Conservation (phyloP, 1,140 invertebrate genomes). For the Telenomus remus region DNA sequence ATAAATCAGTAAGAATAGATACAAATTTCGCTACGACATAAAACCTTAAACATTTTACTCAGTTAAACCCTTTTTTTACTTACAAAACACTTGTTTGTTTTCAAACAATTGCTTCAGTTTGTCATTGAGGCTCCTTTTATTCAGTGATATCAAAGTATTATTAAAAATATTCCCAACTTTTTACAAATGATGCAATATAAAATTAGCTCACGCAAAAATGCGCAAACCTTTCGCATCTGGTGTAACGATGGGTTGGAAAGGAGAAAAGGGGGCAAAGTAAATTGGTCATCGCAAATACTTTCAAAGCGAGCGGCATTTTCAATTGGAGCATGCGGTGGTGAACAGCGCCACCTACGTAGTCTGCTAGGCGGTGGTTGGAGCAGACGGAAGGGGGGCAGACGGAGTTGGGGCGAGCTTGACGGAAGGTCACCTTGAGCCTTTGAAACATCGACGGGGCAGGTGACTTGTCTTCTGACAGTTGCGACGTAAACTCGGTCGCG, state of each 20-base stretch:
- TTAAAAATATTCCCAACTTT: too few species aligned
- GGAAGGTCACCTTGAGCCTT: conserved; percentile 49
- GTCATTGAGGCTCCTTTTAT: too few species aligned
- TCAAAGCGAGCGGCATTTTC: not conserved
- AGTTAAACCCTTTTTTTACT: too few species aligned
- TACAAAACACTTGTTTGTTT: too few species aligned
- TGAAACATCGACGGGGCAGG: conserved; percentile 32
- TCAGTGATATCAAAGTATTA: too few species aligned
- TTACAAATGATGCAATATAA: not conserved
- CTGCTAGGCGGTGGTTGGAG: conserved; percentile 7
- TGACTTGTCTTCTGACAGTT: conserved; percentile 46
- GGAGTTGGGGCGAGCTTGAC: conserved; percentile 20
- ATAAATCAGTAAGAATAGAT: too few species aligned
- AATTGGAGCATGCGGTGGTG: not conserved
- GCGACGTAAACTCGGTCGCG: conserved; percentile 25
- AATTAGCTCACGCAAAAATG: not conserved
- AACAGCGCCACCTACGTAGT: conserved; percentile 30
- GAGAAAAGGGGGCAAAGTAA: not conserved
- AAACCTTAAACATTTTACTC: too few species aligned
- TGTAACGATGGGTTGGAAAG: not conserved
- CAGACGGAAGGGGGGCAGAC: conserved; percentile 1
- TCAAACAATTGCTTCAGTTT: too few species aligned
- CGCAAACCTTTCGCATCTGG: not conserved
- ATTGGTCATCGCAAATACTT: not conserved
- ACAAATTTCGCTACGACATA: too few species aligned